Conservation (phyloP, 2,888 invertebrate genomes). For the Eledone cirrhosa region DNA sequence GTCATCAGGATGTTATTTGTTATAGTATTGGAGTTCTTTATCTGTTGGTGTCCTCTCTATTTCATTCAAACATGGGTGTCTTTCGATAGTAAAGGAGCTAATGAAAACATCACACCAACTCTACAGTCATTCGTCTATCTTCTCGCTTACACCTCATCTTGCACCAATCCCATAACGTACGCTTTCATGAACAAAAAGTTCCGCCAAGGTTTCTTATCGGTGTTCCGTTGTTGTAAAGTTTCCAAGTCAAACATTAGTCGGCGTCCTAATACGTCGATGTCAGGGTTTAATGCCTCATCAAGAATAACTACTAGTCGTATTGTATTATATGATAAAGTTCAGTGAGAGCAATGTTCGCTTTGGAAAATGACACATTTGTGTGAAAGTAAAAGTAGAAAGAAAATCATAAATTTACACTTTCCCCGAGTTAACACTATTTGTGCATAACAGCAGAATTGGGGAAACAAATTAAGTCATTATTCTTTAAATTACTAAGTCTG, state of each 20-base stretch:
- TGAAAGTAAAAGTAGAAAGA: no score
- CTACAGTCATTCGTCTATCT: constrained; percentile 77
- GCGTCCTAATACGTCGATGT: constrained; percentile 50
- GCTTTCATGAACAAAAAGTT: constrained; percentile 90
- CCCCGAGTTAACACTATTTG: no score
- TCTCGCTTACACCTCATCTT: constrained; percentile 81
- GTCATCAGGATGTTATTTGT: constrained; percentile 81
- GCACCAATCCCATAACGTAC: constrained; percentile 88
- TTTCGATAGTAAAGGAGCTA: constrained; percentile 76
- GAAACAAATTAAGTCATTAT: no score
- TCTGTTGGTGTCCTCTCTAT: constrained; percentile 90
- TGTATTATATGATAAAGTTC: constrained; percentile 52
- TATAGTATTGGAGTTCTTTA: constrained; percentile 86
- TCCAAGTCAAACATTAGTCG: constrained; percentile 38
- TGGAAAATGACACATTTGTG: no score
- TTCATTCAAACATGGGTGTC: constrained; percentile 80
- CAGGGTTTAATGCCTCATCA: constrained; percentile 41
- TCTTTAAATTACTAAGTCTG: no score
- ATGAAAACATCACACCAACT: constrained; percentile 33
- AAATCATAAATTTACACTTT: no score
- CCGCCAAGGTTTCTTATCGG: constrained; percentile 78
- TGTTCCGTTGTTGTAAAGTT: constrained; percentile 74
- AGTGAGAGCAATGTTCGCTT: constrained; percentile 2
- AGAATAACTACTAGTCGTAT: constrained; percentile 46
- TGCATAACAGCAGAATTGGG: no score